Evolutionary conservation across 1,140 invertebrate species (phyloP), one percentile per base, ranked within the genome.

Genomic region (Hyles vespertilio): DNA sequence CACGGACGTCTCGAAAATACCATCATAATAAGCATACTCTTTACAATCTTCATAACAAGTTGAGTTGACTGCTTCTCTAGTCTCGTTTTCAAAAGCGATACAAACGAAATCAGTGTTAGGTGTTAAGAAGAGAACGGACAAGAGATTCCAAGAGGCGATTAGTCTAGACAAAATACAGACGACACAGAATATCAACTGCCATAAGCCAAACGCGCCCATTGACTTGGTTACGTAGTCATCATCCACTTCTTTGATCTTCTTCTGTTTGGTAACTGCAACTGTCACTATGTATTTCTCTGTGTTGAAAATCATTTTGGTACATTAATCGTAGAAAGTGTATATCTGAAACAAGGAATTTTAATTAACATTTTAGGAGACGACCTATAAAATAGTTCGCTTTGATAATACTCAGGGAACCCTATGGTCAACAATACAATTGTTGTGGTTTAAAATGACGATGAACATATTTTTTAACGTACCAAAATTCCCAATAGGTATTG

Each of bases 41-140:
- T 55, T 9, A 59, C 80, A 83, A 56, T 58, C 63, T 8, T 76
- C 64, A 46, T 81, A 81, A 55, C 80, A 83, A 2, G 69, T 75
- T 2, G 47, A 65, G 48, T 72, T 70, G n/a, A 59, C n/a, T 2
- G 63, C 67, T 3, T 50, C 48, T 32, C 22, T 57, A n/a, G 8
- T 36, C 33, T 33, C 49, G 36, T 71, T 63, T 33, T 63, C 47
- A 34, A 79, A 74, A 61, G 74, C 61, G 3, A 63, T 57, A 51
- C 80, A 83, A 1, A 48, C 34, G 46, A 78, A 83, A 5, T 69
- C 58, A 10, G 75, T 75, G 32, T 53, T 51, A 2, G 77, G 66
- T 32, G 78, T 75, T 12, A 83, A 55, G 12, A 79, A 79, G 5
- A 75, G 50, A 50, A 79, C 70, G 5, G 70, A 67, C 6, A 69